phyloP scores from a whole-genome alignment of 2,888 invertebrate species.

The Diarsia rubi region DNA sequence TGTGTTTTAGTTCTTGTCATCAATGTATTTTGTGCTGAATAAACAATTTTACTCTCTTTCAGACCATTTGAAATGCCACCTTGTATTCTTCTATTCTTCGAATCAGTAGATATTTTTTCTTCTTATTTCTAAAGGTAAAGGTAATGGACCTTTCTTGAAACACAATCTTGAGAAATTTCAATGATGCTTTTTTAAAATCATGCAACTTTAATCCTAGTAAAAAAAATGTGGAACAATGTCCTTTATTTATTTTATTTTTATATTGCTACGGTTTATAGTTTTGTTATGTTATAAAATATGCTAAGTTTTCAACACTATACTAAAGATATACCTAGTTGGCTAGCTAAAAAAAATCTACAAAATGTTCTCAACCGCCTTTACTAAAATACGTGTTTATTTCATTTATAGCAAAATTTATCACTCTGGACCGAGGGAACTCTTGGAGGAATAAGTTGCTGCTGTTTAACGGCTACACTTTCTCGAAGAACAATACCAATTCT shows the following conservation, averaged over 20 bases:
- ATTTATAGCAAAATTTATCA: slow-evolving; percentile 67
- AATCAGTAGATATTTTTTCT: background rate
- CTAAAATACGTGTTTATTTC: slow-evolving; percentile 25
- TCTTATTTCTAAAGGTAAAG: background rate
- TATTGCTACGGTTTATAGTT: background rate
- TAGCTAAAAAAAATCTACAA: background rate
- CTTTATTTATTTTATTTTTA: background rate
- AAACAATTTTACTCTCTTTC: background rate
- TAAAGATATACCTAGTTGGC: background rate
- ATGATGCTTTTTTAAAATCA: background rate
- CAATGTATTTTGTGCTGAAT: background rate
- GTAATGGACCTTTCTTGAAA: background rate
- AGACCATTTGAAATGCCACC: background rate
- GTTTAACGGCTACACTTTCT: slow-evolving; percentile 68
- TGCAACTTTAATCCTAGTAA: background rate
- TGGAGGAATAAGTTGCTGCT: slow-evolving; percentile 57
- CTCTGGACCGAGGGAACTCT: slow-evolving; percentile 48
- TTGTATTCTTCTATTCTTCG: background rate
- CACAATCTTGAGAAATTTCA: background rate
- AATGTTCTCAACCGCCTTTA: background rate
- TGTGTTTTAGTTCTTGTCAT: background rate
- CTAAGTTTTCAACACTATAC: background rate
- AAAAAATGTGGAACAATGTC: background rate
- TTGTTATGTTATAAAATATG: background rate
- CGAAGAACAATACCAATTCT: slow-evolving; percentile 60